phyloP scores from a whole-genome alignment of 2,113 vertebrate genomes.

The Ursus arctos region DNA sequence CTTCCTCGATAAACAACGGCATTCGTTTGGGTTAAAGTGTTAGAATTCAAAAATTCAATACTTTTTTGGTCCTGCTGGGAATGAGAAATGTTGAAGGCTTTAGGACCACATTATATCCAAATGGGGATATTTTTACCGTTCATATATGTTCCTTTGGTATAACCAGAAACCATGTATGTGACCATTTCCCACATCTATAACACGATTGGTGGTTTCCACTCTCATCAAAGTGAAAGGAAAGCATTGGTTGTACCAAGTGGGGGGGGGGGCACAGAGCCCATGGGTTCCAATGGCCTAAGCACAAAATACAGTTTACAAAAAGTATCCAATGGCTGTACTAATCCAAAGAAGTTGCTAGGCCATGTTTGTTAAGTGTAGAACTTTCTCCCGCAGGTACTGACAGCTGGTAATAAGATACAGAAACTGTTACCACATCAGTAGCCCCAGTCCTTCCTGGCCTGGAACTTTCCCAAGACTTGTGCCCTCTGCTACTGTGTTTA shows the following conservation, averaged over 20 bases:
- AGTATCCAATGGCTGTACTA: neutral
- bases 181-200: neutral
- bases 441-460: slow-evolving; percentile 1
- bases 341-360: neutral
- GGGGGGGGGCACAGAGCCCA: neutral
- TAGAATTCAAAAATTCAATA: neutral
- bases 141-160: neutral
- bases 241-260: neutral
- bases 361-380: neutral
- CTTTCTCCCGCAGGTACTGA: slow-evolving; percentile 62
- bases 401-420: slow-evolving; percentile 58
- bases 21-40: neutral
- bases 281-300: neutral
- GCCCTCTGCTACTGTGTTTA: slow-evolving; percentile 60
- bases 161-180: neutral
- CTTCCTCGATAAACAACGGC: neutral
- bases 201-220: neutral
- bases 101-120: neutral
- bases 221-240: neutral
- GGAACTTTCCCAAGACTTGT: slow-evolving; percentile 58
- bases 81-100: neutral
- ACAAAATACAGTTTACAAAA: neutral
- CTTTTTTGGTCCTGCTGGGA: neutral
- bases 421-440: slow-evolving; percentile 18
- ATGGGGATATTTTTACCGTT: neutral